Base-by-base conservation (phyloP, 2,797 vertebrate genomes). In the Brachymystax lenok region DNA sequence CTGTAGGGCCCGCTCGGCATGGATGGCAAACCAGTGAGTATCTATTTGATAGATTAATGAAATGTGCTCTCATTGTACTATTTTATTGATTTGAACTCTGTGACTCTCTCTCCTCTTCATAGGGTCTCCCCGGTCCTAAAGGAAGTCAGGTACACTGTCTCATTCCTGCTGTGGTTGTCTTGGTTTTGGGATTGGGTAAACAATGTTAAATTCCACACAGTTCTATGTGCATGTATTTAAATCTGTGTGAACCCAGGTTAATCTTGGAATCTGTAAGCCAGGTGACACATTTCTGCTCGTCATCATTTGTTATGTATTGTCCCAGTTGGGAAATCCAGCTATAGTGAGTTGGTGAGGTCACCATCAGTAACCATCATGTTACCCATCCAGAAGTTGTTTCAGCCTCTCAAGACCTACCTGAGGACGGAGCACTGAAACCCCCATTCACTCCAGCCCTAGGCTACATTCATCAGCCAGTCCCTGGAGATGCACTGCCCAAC, bases 11-110 rank as follows among this genome's bases (percentile, higher is more conserved):
- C 97, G 8, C 95, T 99, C 82, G 97, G 97, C 83, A 91, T 99
- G 94, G 97, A 99, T 85, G 97, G 97, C 82, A 98, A 96, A 88
- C 96, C 97, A 61, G 97, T 99, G 93, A 97, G 97, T 96, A 88
- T 71, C 7, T 69, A 12, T 19, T 4, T n/a, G 12, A 78, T 27
- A 69, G 3, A 69, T 21, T 4, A 71, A 2, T 54, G 19, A 46
- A 12, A 46, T 46, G 2, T 46, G 40, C 74, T 76, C 79, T 14
- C 14, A 21, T 78, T 7, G 10, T 66, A 24, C 59, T 24, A 35
- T 46, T 61, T 51, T 72, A 16, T 81, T 77, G 80, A 52, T 81
- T 81, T 71, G 35, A 30, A 69, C 67, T 76, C 7, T 28, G 2
- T 64, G 1, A 69, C 19, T 78, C 63, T 76, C 71, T 85, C 50